Evolutionary conservation across 2,888 invertebrate species (phyloP).

Genomic region (Lepetodrilus schrolli): DNA sequence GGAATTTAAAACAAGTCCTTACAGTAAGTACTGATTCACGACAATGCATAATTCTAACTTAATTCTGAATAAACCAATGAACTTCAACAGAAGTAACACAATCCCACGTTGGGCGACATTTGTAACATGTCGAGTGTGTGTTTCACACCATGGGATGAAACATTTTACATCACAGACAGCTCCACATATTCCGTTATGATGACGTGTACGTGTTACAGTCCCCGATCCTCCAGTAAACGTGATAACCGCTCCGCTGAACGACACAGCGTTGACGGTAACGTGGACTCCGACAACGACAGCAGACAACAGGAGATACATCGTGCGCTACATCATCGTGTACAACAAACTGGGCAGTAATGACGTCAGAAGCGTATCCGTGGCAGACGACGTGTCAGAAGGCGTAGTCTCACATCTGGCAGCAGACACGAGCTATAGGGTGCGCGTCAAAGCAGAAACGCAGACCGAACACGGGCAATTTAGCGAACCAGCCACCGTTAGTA

Average conservation of each 20-base stretch:
- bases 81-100: too few relatives aligned
- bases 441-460: not conserved
- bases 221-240: not conserved
- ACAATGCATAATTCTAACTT: too few relatives aligned
- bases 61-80: too few relatives aligned
- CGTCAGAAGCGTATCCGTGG: not conserved
- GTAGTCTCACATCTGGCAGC: not conserved
- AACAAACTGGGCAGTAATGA: not conserved
- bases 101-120: too few relatives aligned
- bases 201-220: too few relatives aligned
- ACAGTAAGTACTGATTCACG: not conserved
- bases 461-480: constrained; percentile 4
- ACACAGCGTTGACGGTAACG: not conserved
- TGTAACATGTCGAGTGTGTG: too few relatives aligned
- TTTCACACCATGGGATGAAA: too few relatives aligned
- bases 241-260: not conserved
- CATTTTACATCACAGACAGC: too few relatives aligned
- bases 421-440: not conserved
- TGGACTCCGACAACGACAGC: not conserved
- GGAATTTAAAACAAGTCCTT: not conserved
- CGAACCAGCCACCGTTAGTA: not conserved
- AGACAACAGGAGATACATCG: not conserved
- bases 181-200: too few relatives aligned
- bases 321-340: not conserved
- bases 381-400: not conserved